Base-by-base conservation (phyloP, 2,888 invertebrate genomes). In the Tetheella fluctuosa region DNA sequence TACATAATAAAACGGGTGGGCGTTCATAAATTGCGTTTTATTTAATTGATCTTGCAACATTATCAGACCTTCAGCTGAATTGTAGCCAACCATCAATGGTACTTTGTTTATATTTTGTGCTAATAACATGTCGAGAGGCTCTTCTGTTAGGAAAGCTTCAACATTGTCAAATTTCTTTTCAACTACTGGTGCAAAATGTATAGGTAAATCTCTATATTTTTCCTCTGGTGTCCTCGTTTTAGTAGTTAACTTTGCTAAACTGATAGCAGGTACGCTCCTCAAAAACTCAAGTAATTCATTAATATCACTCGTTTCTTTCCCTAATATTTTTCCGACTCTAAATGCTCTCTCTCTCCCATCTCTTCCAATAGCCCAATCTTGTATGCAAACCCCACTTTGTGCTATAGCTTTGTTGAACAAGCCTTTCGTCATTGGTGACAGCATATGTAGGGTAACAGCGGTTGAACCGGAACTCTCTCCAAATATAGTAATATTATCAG, bases 401-500 rank as follows among this genome's bases (percentile, higher is more conserved):
- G 80, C 70, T 55, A 88, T 87, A 0, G 77, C 84, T 74, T 79
- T 79, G 58, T 85, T 76, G 59, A 87, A 87, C 34, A 89, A 60
- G 23, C 84, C 85, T 70, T 69, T 69, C 0, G 88, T 84, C 77
- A 84, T 79, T 0, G 86, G 83, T 6, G 88, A 86, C 13, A 88
- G 57, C 76, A 89, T 74, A 53, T 88, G 85, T 57, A 80, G 79
- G 0, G 86, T 85, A 0, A 84, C 85, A 2, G 82, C 80, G 0
- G 83, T 77, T 0, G 80, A 83, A 2, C 90, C 90, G 3, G 88
- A 82, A 61, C 86, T 86, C 59, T 85, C 81, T 5, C 89, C 90
- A 62, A 84, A 84, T 28, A 89, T 67, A 0, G 88, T 88, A 1
- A 85, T 71, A 64, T 82, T 81, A 20, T 78, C 64, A 0, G 78